These are phyloP conservation scores for Heliconius hermathena DNA, from an alignment of 1,140 invertebrate species.

Conservation along the genomic window DNA sequence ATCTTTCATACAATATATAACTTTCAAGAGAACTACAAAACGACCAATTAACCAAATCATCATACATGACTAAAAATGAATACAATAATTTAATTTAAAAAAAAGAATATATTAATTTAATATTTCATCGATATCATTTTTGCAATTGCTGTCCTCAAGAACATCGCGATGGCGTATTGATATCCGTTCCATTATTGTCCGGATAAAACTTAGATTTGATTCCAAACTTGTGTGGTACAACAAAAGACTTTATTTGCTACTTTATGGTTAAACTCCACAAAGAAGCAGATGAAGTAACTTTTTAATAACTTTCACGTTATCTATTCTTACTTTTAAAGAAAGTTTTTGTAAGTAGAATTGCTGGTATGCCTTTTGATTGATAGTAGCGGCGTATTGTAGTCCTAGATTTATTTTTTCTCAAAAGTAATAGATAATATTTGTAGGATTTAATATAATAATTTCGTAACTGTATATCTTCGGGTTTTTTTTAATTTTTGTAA, in stretches of 20 bases:
- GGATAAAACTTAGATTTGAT: slow-evolving; percentile 79
- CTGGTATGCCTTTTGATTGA: slow-evolving; percentile 6
- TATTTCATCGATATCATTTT: neutral
- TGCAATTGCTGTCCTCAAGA: neutral
- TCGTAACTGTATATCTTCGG: no score
- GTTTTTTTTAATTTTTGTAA: no score
- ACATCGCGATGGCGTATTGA: slow-evolving; percentile 55
- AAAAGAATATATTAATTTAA: neutral
- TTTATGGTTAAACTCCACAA: slow-evolving; percentile 54
- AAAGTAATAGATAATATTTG: neutral
- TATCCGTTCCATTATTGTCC: slow-evolving; percentile 75
- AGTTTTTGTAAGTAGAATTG: neutral
- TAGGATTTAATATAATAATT: neutral
- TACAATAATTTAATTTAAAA: neutral
- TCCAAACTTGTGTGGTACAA: slow-evolving; percentile 66
- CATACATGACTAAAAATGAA: neutral
- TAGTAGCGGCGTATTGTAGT: neutral
- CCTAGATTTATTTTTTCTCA: neutral
- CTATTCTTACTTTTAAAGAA: neutral
- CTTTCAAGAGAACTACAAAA: no score
- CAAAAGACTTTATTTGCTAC: slow-evolving; percentile 68
- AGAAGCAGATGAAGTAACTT: slow-evolving; percentile 49
- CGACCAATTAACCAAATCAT: no score
- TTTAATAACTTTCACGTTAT: slow-evolving; percentile 48
- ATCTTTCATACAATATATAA: no score